Evolutionary conservation across 2,888 invertebrate genomes (phyloP), one percentile per base, ranked within the genome.

Genomic region (Clostera curtula): DNA sequence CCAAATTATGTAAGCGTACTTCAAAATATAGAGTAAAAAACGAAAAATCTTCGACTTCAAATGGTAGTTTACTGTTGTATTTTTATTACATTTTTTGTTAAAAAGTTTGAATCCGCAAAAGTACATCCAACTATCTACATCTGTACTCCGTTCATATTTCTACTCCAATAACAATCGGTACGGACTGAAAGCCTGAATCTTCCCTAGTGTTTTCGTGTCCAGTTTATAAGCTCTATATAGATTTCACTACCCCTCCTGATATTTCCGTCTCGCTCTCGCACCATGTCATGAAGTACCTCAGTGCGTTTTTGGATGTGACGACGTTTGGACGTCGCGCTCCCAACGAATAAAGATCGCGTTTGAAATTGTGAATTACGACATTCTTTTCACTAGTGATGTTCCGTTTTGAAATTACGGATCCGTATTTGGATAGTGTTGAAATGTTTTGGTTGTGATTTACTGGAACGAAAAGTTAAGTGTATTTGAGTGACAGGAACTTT

Each of bases 191-290:
- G 43, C 43, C 32, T 35, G 40, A 47, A 49, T 47, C 49, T 55
- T 51, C 49, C 49, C 44, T 55, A 53, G 51, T 48, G 51, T 56
- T 54, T 55, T 51, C 31, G 51, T 49, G 56, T 50, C 42, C 50
- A 58, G 59, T 62, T 53, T 52, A 59, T 56, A 58, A 60, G 51
- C 62, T 57, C 40, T 47, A 50, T 65, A 69, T 69, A 66, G 66
- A 70, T 69, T 69, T 61, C 68, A 61, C 30, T 40, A 49, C 53
- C 62, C 60, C 54, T 49, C 56, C 36, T 47, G 44, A 36, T 55
- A 47, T 49, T 39, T 46, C 41, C 45, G 49, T 68, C 66, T 59
- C 67, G 34, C 43, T 72, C 57, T 27, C 62, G 42, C 62, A 31
- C 37, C 34, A 45, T 40, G 49, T 50, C 47, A 50, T 39, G 36